phyloP scores from a whole-genome alignment of 2,888 invertebrate genomes.

The Drosophila falleni region DNA sequence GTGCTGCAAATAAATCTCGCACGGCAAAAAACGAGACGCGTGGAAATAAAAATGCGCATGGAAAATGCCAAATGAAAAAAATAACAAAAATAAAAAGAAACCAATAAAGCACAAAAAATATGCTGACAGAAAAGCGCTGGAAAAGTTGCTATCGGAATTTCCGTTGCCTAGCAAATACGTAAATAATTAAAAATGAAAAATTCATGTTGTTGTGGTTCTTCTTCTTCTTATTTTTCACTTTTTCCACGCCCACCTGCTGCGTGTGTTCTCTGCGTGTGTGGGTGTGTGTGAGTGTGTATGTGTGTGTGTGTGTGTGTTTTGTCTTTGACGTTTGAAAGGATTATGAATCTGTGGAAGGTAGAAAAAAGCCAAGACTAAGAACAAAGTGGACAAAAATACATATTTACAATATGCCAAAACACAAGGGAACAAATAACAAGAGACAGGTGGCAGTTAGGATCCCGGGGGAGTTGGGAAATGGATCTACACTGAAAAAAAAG shows the following conservation, averaged over 20 bases:
- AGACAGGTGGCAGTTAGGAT: not conserved
- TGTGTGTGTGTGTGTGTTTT: slow-evolving; percentile 3
- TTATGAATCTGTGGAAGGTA: slow-evolving; percentile 53
- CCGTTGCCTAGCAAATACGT: slow-evolving; percentile 66
- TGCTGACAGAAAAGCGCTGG: slow-evolving; percentile 8
- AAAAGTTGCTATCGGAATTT: slow-evolving; percentile 17
- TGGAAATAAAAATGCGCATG: not conserved
- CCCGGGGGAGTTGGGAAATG: not conserved
- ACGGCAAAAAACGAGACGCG: not conserved
- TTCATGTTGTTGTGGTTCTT: slow-evolving; percentile 26
- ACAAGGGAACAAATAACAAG: not conserved
- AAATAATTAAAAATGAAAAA: slow-evolving; percentile 70
- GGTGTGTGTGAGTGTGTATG: not conserved
- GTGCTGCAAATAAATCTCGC: slow-evolving; percentile 24
- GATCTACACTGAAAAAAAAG: too few relatives aligned
- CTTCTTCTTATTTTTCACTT: not conserved
- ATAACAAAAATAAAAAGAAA: slow-evolving; percentile 11
- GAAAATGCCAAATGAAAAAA: slow-evolving; percentile 19
- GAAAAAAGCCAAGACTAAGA: slow-evolving; percentile 36
- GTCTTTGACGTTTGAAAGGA: slow-evolving; percentile 59
- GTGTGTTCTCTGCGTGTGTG: not conserved
- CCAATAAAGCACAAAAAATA: slow-evolving; percentile 26
- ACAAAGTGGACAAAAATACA: slow-evolving; percentile 34
- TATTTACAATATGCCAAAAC: slow-evolving; percentile 10
- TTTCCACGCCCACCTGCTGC: slow-evolving; percentile 24